These are phyloP conservation scores for Mesochorus sp. DNA, from an alignment of 2,888 invertebrate species.

Conservation along the genomic window DNA sequence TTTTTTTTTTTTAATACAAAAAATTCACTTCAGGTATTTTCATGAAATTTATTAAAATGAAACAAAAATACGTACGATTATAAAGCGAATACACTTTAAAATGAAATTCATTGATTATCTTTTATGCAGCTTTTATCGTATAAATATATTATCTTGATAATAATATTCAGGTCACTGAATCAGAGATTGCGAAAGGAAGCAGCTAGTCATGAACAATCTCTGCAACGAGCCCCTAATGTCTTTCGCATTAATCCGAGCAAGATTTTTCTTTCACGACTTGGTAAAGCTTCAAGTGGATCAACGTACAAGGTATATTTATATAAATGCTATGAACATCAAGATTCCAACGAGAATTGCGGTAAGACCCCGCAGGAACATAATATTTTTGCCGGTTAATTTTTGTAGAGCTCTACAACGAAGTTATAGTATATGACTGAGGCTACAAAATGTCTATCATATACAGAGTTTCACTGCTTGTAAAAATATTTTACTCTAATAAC, in stretches of 20 bases:
- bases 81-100: background rate
- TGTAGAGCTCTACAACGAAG: conserved; percentile 66
- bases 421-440: conserved; percentile 53
- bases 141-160: conserved; percentile 5
- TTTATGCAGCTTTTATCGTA: background rate
- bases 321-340: conserved; percentile 59
- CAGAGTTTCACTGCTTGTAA: conserved; percentile 22
- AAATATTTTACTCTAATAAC: conserved; percentile 28
- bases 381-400: conserved; percentile 72
- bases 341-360: conserved; percentile 61
- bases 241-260: conserved; percentile 52
- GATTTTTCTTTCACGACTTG: conserved; percentile 63
- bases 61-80: no score
- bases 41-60: background rate
- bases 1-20: background rate
- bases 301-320: background rate
- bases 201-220: conserved; percentile 25
- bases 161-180: conserved; percentile 32
- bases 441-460: background rate
- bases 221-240: background rate
- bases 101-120: background rate
- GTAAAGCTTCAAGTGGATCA: conserved; percentile 63
- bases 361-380: conserved; percentile 64
- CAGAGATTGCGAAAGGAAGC: background rate
- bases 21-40: no score